Base-by-base conservation (phyloP, 2,888 invertebrate species). In the Amiota minor region DNA sequence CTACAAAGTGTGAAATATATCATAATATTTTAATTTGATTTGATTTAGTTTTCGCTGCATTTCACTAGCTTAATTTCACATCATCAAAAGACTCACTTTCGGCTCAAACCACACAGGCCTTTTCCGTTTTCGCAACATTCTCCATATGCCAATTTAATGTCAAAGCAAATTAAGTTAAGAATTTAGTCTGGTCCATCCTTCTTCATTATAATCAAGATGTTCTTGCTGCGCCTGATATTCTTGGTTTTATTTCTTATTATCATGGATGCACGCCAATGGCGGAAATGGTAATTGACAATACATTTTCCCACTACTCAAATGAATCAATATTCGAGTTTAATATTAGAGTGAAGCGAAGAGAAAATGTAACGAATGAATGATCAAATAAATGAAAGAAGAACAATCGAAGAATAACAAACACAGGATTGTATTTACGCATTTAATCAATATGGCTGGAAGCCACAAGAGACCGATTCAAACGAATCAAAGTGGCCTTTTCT, bases 391-490 rank as follows among this genome's bases (percentile, higher is more conserved):
- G 53, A 59, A 59, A 20, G 16, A 10, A 20, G 20, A 18, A 4
- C 11, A 59, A 59, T 35, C 65, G 71, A 72, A 35, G 35, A 8
- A 35, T 65, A 65, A 55, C 71, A 72, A 72, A 72, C 65, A 72
- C 35, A 72, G 64, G 71, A 35, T 61, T 74, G 76, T 82, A 81
- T 76, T 81, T 77, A 79, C 76, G 76, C 78, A 80, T 76, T 76
- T 79, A 83, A 83, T 82, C 85, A 82, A 80, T 81, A 80, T 74
- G 73, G 68, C 73, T 75, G 59, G 49, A 61, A 74, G 67, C 72
- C 56, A 71, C 49, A 53, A n/a, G 9, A 18, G 18, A 16, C 59
- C 35, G 23, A 23, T 35, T 35, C 35, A 8, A 35, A 35, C 35
- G 35, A 35, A 35, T 8, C 35, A 35, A 35, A 35, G 35, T 35